Base-by-base conservation (phyloP, 1,140 invertebrate genomes). In the Manduca sexta region DNA sequence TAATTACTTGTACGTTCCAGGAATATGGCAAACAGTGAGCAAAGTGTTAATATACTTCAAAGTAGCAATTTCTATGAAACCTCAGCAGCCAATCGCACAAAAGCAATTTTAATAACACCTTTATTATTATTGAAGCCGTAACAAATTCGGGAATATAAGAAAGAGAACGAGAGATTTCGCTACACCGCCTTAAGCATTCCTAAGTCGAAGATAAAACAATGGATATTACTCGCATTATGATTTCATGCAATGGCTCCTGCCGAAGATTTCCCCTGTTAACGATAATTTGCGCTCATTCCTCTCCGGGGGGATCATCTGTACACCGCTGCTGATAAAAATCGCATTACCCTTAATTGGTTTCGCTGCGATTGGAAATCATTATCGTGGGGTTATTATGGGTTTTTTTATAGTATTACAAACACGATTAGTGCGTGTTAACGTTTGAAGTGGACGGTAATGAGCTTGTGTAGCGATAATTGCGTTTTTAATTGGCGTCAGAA, bases 201-300 rank as follows among this genome's bases (percentile, higher is more conserved):
- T 7, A n/a, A 35, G 13, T 12, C n/a, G 13, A 35, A 14, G n/a
- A 29, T 46, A 46, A 46, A 31, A 31, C 44, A 34, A 34, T 43
- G 15, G 45, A 39, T 53, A 61, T 53, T 45, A 43, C 17, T 16
- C 26, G 26, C 39, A 60, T 60, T 60, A 60, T 33, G 50, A 63
- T 59, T 56, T 49, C 52, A 49, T 43, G 38, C 38, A 43, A 45
- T 40, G 49, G 14, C 45, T 30, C 39, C 38, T 33, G 13, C 12
- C 14, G 41, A 46, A 60, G 53, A 64, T 69, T 61, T 67, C 60
- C 60, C 56, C 42, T 26, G 54, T 43, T 50, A 46, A 52, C 49
- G 43, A 69, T 69, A 61, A 56, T 44, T 52, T 33, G 38, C 44
- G 15, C 33, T 40, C 46, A 43, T 43, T 8, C 21, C 4, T 13